Evolutionary conservation across 2,113 vertebrate genomes (phyloP).

Genomic region (Abramis brama): DNA sequence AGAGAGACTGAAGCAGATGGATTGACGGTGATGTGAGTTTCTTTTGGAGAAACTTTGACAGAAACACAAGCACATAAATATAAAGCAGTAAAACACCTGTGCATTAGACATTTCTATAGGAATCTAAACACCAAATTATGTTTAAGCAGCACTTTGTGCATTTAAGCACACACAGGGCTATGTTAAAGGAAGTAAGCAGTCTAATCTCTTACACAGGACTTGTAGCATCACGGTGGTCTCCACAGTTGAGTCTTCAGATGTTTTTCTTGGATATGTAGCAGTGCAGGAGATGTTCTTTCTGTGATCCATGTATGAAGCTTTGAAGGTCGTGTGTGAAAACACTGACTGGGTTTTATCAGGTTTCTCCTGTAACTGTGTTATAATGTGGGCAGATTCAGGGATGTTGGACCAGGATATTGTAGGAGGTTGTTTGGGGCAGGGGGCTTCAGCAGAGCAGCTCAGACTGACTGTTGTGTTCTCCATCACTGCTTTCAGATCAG

Average conservation of each 20-base stretch:
- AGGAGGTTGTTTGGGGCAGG: constrained; percentile 12
- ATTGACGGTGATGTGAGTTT: background rate
- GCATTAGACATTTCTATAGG: background rate
- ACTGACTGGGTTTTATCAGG: constrained; percentile 22
- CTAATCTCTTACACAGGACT: constrained; percentile 57
- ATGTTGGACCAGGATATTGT: constrained; percentile 7
- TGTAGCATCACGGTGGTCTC: background rate
- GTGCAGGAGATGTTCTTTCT: constrained; percentile 50
- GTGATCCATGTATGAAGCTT: constrained; percentile 47
- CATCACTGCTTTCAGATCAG: background rate
- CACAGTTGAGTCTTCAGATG: background rate
- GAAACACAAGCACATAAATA: background rate
- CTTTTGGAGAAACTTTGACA: constrained; percentile 12
- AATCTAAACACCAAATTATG: background rate
- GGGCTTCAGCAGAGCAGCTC: constrained; percentile 17
- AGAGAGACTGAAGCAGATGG: background rate
- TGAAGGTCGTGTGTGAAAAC: constrained; percentile 19
- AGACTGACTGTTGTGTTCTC: background rate
- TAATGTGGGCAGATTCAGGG: background rate
- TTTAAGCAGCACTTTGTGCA: background rate
- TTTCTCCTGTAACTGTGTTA: constrained; percentile 18
- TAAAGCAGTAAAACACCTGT: background rate
- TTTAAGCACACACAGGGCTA: background rate
- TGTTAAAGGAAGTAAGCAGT: background rate
- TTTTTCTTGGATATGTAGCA: constrained; percentile 46